Base-by-base conservation (phyloP, 2,888 invertebrate genomes). In the Cataglyphis albicans region DNA sequence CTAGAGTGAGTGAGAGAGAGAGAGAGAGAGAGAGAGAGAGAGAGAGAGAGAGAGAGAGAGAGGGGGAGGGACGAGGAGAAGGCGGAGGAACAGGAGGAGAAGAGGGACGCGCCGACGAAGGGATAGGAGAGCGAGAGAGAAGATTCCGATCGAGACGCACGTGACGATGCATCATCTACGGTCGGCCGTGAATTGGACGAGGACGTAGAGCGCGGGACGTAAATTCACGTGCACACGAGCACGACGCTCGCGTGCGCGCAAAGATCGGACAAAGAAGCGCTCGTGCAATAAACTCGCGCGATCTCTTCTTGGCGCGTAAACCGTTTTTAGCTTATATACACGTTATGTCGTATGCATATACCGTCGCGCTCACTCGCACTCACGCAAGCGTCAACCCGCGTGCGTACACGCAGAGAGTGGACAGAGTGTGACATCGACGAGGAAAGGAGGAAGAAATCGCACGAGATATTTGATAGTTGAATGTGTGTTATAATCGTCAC, bases 251-350 rank as follows among this genome's bases (percentile, higher is more conserved):
- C 84, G 83, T 72, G 84, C 52, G 74, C 74, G 82, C 76, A 21
- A 21, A 21, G 21, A 59, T 57, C 74, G 85, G 90, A 90, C 90
- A 90, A 90, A 90, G 90, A 89, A 84, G 87, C 84, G 88, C 88
- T 89, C 89, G 89, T 85, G 88, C 85, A 87, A 88, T 88, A 90
- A 88, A 89, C 90, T 90, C 89, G 89, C 90, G 85, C 90, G 88
- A 90, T 90, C 89, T 90, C 89, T 90, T 81, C 85, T 76, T 83
- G 86, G 86, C 81, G 88, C 81, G 85, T 87, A 86, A 89, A 88
- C 84, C 85, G 89, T 88, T 85, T 87, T 82, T 74, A 85, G 74
- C 82, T 35, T 35, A 21, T n/a, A 38, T 32, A 65, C 5, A 52
- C 44, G 55, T 21, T 21, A 52, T 15, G 12, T 59, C 38, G 12